Base-by-base conservation (phyloP, 2,888 invertebrate species). In the Microctonus aethiopoides region DNA sequence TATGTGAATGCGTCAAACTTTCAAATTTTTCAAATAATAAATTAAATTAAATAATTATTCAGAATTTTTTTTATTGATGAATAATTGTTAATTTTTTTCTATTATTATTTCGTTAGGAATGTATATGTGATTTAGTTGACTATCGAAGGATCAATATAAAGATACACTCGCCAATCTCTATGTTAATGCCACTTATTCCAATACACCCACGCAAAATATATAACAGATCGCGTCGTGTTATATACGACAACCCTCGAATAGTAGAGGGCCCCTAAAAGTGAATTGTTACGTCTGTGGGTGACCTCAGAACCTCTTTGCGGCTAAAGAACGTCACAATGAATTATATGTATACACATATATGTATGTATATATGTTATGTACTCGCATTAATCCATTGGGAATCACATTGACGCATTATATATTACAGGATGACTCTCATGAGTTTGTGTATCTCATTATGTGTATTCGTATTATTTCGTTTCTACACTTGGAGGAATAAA, bases 201-300 rank as follows among this genome's bases (percentile, higher is more conserved):
- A 56, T 11, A 60, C 71, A 63, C 65, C 65, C 62, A 39, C 46
- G 63, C 59, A 41, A 72, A 60, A 72, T 57, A 72, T 61, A 71
- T 76, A 71, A 68, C 56, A 60, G 70, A 76, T 73, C 73, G 77
- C 77, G 75, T 68, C 61, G 26, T 34, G 1, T 2, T n/a, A 39
- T 34, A 52, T 61, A 69, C 70, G 63, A 69, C 59, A 52, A 57
- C 68, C 67, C 73, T 68, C 78, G 29, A 29, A 29, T 79, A 84
- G 3, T 54, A 80, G 81, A 86, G 85, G 81, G 83, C 81, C 84
- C 83, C 84, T 86, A 85, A 86, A 86, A 86, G 84, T 86, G 86
- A 86, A 86, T 85, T 86, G 85, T 86, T 86, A 83, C 85, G 86
- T 86, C 86, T 86, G 86, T 82, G 86, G 83, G 80, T 86, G 86